A percentile compares a stretch with the other conserved stretches of the same genome.
Evolutionary conservation across 1,140 invertebrate genomes (phyloP).

Genomic region (Cotesia chilonis): DNA sequence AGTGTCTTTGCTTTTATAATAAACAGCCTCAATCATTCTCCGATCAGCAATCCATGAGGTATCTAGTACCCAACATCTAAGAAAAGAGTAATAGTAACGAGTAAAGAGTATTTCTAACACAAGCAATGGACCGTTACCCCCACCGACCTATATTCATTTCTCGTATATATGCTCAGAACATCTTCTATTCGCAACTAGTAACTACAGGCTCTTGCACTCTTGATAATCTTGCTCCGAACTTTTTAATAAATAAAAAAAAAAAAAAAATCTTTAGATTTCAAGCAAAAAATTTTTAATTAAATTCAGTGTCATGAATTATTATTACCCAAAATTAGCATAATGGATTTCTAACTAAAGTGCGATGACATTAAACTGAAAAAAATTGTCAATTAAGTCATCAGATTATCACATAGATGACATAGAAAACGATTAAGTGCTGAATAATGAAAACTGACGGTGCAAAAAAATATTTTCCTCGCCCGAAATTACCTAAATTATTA

Average conservation of each 20-base stretch:
- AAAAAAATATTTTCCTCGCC: background rate
- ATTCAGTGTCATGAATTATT: too few relatives aligned
- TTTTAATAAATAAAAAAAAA: background rate
- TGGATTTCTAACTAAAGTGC: too few relatives aligned
- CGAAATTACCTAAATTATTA: background rate
- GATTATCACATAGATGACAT: too few relatives aligned
- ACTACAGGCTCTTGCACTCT: slow-evolving; percentile 44
- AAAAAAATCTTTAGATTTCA: background rate
- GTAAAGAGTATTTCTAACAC: background rate
- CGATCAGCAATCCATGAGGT: too few relatives aligned
- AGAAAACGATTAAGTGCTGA: too few relatives aligned
- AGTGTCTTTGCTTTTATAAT: too few relatives aligned
- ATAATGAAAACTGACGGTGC: background rate
- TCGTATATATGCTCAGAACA: slow-evolving; percentile 65
- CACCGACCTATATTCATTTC: slow-evolving; percentile 61
- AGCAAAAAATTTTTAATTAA: too few relatives aligned
- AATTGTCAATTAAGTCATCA: too few relatives aligned
- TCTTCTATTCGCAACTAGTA: slow-evolving; percentile 57
- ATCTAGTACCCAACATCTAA: too few relatives aligned
- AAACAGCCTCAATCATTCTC: too few relatives aligned
- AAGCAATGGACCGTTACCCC: slow-evolving; percentile 52
- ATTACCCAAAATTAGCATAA: too few relatives aligned
- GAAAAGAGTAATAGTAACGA: background rate
- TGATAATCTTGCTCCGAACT: slow-evolving; percentile 24
- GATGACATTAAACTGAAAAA: too few relatives aligned